Conservation (phyloP, 2,888 invertebrate species). For the Hirtodrosophila histrioides region DNA sequence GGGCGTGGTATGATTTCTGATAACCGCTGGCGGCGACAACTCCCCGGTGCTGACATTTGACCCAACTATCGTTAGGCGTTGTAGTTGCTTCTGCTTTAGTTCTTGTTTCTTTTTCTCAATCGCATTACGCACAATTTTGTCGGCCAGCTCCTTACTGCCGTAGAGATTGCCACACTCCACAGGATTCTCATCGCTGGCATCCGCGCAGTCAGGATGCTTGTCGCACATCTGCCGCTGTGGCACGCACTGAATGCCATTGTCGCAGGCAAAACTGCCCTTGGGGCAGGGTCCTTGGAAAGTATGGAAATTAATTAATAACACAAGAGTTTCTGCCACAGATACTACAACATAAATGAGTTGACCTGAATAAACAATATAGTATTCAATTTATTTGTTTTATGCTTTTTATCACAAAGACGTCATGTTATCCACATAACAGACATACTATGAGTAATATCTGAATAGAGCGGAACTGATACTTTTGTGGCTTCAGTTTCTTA, state of each 20-base stretch:
- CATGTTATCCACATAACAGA: slow-evolving; percentile 14
- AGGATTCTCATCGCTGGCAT: slow-evolving; percentile 85
- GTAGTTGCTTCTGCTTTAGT: slow-evolving; percentile 30
- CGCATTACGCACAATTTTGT: slow-evolving; percentile 81
- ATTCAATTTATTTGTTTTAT: slow-evolving; percentile 28
- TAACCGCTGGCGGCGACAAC: slow-evolving; percentile 32
- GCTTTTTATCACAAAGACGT: slow-evolving; percentile 34
- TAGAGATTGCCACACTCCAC: slow-evolving; percentile 84
- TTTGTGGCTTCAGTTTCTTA: slow-evolving; percentile 3
- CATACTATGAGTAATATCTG: slow-evolving; percentile 38
- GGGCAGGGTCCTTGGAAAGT: slow-evolving; percentile 85
- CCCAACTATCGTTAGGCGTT: slow-evolving; percentile 19
- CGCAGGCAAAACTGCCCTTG: slow-evolving; percentile 86
- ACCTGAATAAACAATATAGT: slow-evolving; percentile 35
- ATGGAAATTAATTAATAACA: slow-evolving; percentile 42
- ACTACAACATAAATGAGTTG: slow-evolving; percentile 28
- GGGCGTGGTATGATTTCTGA: slow-evolving; percentile 38
- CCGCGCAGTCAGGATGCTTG: slow-evolving; percentile 84
- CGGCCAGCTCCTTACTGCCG: slow-evolving; percentile 82
- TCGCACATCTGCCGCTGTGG: slow-evolving; percentile 86
- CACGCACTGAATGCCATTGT: slow-evolving; percentile 85
- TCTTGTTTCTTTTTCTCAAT: slow-evolving; percentile 68
- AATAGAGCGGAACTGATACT: slow-evolving; percentile 32
- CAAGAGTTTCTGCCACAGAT: slow-evolving; percentile 12
- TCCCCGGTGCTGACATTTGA: slow-evolving; percentile 51